Conservation (phyloP, 2,888 invertebrate species). For the Rhodophaea formosa region DNA sequence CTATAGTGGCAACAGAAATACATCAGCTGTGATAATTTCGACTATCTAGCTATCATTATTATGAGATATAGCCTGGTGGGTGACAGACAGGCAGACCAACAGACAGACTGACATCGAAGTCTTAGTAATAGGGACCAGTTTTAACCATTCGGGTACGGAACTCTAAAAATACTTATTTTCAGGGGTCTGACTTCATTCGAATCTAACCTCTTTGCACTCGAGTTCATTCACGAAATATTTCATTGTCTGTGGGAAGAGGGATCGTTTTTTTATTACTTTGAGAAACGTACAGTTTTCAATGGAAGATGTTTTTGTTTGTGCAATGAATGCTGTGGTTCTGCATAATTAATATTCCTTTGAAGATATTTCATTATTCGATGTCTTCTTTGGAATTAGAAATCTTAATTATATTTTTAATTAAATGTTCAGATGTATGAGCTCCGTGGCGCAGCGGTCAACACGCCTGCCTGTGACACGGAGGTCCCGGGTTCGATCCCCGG, state of each 20-base stretch:
- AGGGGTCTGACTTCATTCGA: not conserved
- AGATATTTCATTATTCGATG: not conserved
- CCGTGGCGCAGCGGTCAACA: no score
- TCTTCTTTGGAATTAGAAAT: not conserved
- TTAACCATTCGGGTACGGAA: no score
- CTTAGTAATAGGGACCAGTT: no score
- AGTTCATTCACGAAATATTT: slow-evolving; percentile 9
- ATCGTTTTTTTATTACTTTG: slow-evolving; percentile 13
- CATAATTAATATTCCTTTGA: slow-evolving; percentile 2
- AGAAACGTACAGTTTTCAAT: not conserved
- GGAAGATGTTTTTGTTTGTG: slow-evolving; percentile 15
- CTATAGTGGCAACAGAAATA: no score
- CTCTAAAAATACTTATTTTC: no score
- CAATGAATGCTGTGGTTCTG: slow-evolving; percentile 5
- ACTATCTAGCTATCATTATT: no score
- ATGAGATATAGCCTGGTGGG: no score
- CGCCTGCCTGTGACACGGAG: no score
- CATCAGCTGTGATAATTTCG: no score
- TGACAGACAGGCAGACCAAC: no score
- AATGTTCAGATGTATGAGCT: not conserved
- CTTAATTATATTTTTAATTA: not conserved
- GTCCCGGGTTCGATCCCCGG: no score
- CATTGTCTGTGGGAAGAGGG: slow-evolving; percentile 10
- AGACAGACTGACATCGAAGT: no score
- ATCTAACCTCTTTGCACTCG: not conserved